Evolutionary conservation across 2,888 invertebrate genomes (phyloP), one percentile per base, ranked within the genome.

Genomic region (Torymus texanus): DNA sequence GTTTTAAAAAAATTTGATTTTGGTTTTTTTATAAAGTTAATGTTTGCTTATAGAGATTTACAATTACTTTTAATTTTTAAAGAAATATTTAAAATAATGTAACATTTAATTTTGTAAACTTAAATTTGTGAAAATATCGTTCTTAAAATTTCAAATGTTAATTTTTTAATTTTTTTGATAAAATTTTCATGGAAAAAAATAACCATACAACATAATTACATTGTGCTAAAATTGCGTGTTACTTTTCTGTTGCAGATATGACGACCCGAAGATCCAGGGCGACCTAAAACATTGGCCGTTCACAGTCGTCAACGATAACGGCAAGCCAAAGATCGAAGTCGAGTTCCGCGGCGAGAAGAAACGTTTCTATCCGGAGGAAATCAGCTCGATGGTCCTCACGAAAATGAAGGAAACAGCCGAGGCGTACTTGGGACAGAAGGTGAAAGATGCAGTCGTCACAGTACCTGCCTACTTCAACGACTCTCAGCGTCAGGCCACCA

Each of bases 261-360:
- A 94, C 84, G 95, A 95, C 86, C 90, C 91, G 0, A 93, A 94
- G 85, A 95, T 95, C 68, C 95, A 95, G 87, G 92, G 92, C 50
- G 96, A 96, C 89, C 93, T 95, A 92, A 95, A 95, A 86, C 94
- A 94, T 85, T 96, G 96, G 96, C 95, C 96, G 2, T 96, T 96
- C 91, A 92, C 92, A 85, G 94, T 95, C 10, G 88, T 94, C 83
- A 93, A 90, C 84, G 94, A 94, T 71, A 89, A 91, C 67, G 92
- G 93, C 59, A 94, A 94, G 85, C 94, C 94, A 0, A 94, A 94
- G 87, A 93, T 95, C 72, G 92, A 93, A 86, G 92, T 94, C 0
- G 93, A 94, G 83, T 94, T 93, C 89, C 94, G 93, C 83, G 94
- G 94, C 0, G 93, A 94, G 87, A 84, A 83, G 53, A 94, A 94